A percentile compares a stretch with the other conserved stretches of the same genome.
Evolutionary conservation across 2,113 vertebrate genomes (phyloP).

Genomic region (Cinclus mexicanus): DNA sequence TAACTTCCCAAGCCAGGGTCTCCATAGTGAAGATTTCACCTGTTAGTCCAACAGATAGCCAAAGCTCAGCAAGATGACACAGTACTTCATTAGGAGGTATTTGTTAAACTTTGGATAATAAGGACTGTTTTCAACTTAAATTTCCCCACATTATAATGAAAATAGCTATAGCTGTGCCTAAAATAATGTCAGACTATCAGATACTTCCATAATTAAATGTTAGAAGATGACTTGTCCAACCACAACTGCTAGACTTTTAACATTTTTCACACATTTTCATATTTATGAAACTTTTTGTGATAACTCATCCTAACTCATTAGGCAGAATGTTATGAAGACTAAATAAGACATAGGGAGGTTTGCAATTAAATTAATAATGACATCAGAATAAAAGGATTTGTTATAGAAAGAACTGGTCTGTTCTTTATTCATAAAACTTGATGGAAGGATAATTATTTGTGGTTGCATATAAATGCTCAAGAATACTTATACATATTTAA

Average conservation of each 20-base stretch:
- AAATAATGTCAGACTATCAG: background rate
- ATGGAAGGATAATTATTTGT: background rate
- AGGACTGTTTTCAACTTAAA: background rate
- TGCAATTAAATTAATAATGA: background rate
- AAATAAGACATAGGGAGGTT: background rate
- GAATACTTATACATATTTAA: background rate
- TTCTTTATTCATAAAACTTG: background rate
- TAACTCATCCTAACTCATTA: background rate
- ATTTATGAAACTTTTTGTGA: background rate
- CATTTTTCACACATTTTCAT: background rate
- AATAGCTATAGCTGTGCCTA: background rate
- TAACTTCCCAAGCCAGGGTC: background rate
- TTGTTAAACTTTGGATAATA: background rate
- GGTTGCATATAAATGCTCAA: background rate
- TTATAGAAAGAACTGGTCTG: background rate
- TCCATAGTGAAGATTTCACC: background rate
- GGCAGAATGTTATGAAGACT: background rate
- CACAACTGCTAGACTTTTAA: background rate
- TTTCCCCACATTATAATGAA: background rate
- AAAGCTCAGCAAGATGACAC: background rate
- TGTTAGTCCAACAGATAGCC: background rate
- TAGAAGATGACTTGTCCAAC: background rate
- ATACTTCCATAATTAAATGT: background rate
- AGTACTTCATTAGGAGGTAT: background rate
- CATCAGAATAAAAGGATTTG: background rate